Conservation (phyloP, 2,113 vertebrate genomes). For the Toxotes chatareus region DNA sequence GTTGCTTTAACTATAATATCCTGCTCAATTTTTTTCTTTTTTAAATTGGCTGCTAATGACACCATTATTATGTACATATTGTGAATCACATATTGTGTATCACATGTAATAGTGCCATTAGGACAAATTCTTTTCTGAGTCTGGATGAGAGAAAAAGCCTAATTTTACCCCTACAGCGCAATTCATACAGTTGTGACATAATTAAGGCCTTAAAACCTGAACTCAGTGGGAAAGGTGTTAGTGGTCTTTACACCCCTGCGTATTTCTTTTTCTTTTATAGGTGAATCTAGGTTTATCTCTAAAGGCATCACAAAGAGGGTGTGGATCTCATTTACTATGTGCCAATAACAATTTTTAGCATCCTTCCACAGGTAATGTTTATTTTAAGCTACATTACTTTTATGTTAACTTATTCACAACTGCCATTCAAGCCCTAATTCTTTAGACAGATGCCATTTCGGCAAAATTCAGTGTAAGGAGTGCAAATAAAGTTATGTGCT, state of each 20-base stretch:
- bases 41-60: too few species aligned
- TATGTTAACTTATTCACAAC: not conserved
- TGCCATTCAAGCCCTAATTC: not conserved
- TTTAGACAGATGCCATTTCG: not conserved
- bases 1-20: constrained; percentile 33
- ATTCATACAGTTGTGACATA: constrained; percentile 27
- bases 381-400: not conserved
- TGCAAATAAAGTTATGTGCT: too few species aligned
- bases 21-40: not conserved
- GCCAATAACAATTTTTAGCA: not conserved
- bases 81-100: not conserved
- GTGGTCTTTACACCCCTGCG: not conserved
- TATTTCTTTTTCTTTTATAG: not conserved
- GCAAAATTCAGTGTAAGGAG: not conserved
- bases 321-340: not conserved
- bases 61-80: too few species aligned
- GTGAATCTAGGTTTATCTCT: not conserved
- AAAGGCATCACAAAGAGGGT: not conserved
- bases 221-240: constrained; percentile 9
- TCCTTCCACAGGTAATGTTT: not conserved
- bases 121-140: not conserved
- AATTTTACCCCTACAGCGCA: not conserved
- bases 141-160: not conserved
- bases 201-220: constrained; percentile 13
- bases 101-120: constrained; percentile 30